These are phyloP conservation scores for Apantesis nais DNA, from an alignment of 2,888 invertebrate genomes.

Conservation along the genomic window DNA sequence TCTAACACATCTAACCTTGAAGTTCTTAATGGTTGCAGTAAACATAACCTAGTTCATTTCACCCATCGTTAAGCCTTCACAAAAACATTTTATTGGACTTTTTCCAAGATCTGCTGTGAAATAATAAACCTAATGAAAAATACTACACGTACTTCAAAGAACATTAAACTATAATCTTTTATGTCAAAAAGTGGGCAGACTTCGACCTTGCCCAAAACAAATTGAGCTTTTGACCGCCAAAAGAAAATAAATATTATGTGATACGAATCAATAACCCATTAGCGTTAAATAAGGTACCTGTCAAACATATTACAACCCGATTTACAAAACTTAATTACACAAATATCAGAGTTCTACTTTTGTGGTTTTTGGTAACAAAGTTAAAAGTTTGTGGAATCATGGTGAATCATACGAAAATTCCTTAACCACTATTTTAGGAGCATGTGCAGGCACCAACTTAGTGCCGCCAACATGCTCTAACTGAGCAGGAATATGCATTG, in stretches of 20 bases:
- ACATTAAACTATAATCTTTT: conserved; percentile 40
- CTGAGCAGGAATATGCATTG: not conserved
- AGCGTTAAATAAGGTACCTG: conserved; percentile 23
- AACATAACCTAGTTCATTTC: not conserved
- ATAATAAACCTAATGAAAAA: conserved; percentile 23
- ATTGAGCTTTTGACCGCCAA: conserved; percentile 12
- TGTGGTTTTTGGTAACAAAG: not conserved
- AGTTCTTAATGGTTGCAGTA: conserved; percentile 4
- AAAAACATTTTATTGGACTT: conserved; percentile 19
- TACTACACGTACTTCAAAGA: conserved; percentile 37
- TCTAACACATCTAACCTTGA: conserved; percentile 9
- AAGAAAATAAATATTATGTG: conserved; percentile 29
- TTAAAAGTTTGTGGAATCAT: not conserved
- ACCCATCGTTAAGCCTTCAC: conserved; percentile 7
- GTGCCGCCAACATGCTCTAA: not conserved
- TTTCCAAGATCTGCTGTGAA: conserved; percentile 16
- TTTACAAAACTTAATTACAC: not conserved
- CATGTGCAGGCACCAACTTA: not conserved
- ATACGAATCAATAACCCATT: conserved; percentile 44
- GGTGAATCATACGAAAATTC: not conserved
- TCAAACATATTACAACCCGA: conserved; percentile 24
- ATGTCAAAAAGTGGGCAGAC: conserved; percentile 30
- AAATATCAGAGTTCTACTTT: not conserved
- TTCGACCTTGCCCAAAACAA: conserved; percentile 21
- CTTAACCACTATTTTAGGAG: not conserved